Conservation (phyloP, 2,797 vertebrate species). For the Sebastes reedi region DNA sequence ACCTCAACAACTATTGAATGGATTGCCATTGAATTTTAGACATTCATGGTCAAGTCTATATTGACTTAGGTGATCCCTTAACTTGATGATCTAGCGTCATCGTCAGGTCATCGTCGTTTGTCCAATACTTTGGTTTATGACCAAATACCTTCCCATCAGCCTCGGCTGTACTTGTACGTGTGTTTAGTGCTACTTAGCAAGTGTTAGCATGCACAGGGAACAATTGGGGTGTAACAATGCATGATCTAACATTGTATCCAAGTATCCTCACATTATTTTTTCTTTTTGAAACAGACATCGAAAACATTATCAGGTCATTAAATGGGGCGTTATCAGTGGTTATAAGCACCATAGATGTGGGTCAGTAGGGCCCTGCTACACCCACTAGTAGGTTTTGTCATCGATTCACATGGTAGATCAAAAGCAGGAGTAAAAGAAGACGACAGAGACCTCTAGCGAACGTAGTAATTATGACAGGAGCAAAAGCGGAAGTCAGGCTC, state of each 20-base stretch:
- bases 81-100: neutral
- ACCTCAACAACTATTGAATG: neutral
- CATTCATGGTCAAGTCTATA: neutral
- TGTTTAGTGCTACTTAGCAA: neutral
- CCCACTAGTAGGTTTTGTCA: too few relatives aligned
- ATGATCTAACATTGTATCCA: neutral
- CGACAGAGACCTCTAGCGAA: rapidly evolving
- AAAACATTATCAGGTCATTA: too few relatives aligned
- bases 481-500: too few relatives aligned
- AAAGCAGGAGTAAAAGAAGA: too few relatives aligned
- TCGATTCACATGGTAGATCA: too few relatives aligned
- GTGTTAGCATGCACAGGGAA: neutral
- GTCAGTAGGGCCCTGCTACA: too few relatives aligned
- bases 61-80: neutral
- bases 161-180: neutral
- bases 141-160: neutral
- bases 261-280: neutral
- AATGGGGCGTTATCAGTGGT: too few relatives aligned
- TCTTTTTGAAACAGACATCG: neutral
- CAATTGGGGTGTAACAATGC: neutral
- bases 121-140: neutral
- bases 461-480: too few relatives aligned
- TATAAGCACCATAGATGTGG: too few relatives aligned
- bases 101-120: neutral
- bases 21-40: neutral